A percentile compares a stretch with the other conserved stretches of the same genome.
These are phyloP conservation scores for Prionace glauca DNA, from an alignment of 2,797 vertebrate genomes.

Conservation along the genomic window DNA sequence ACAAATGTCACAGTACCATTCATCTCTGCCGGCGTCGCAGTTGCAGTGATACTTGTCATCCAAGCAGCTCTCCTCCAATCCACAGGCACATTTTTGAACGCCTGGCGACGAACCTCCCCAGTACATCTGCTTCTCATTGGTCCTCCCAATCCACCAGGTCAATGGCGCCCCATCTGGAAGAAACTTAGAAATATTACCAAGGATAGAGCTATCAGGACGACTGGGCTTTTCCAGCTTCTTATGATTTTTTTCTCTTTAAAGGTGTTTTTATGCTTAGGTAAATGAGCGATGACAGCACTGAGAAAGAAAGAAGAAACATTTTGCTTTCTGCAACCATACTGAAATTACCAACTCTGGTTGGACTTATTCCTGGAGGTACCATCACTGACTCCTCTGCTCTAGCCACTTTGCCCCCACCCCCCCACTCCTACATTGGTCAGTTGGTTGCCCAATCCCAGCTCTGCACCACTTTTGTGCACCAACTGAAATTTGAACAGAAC, in stretches of 20 bases:
- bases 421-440: too few relatives aligned
- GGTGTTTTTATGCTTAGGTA: background rate
- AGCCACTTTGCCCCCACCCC: background rate
- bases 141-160: slow-evolving; percentile 87
- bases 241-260: background rate
- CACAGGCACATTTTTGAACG: slow-evolving; percentile 87
- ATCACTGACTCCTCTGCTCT: background rate
- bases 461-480: background rate
- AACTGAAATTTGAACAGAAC: background rate
- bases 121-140: slow-evolving; percentile 78
- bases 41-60: slow-evolving; percentile 93
- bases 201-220: background rate
- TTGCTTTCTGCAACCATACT: background rate
- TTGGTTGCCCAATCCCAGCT: background rate
- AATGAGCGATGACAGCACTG: background rate
- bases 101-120: slow-evolving; percentile 87
- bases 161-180: slow-evolving; percentile 80
- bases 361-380: too few relatives aligned
- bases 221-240: too few relatives aligned
- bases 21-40: slow-evolving; percentile 80
- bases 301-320: background rate
- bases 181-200: slow-evolving; percentile 37
- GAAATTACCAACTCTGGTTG: background rate
- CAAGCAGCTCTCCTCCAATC: slow-evolving; percentile 85
- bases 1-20: slow-evolving; percentile 64